Conservation (phyloP, 2,797 vertebrate genomes). For the Novumbra hubbsi region DNA sequence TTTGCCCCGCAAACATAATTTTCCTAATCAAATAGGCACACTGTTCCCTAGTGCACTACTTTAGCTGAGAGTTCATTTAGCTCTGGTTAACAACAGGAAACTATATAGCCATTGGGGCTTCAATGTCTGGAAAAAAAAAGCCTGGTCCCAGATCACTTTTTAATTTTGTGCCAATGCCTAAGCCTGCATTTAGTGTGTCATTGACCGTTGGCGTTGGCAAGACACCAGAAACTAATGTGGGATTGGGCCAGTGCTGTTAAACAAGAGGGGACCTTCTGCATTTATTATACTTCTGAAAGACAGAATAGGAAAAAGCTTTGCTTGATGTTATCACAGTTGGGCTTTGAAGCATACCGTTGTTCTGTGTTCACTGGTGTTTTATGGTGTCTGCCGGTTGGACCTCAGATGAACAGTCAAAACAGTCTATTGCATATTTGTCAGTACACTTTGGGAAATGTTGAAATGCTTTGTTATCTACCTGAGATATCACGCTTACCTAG, state of each 20-base stretch:
- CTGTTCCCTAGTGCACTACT: background rate
- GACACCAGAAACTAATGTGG: background rate
- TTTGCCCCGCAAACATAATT: constrained; percentile 20
- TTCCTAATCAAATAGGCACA: background rate
- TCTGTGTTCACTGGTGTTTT: background rate
- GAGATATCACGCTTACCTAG: background rate
- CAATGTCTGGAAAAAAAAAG: background rate
- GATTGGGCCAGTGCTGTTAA: background rate
- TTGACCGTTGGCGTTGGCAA: background rate
- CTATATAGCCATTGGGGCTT: background rate
- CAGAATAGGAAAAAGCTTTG: background rate
- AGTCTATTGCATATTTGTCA: background rate
- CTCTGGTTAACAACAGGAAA: background rate
- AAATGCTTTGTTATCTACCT: background rate
- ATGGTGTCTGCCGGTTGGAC: background rate
- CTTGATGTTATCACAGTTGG: background rate
- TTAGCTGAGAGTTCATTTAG: background rate
- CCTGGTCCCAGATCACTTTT: background rate
- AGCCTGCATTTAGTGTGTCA: background rate
- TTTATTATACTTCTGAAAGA: background rate
- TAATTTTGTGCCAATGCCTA: background rate
- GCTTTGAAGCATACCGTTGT: constrained; percentile 27
- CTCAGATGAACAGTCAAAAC: background rate
- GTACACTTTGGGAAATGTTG: background rate
- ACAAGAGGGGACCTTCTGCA: background rate